Conservation (phyloP, 2,113 vertebrate genomes). For the Notarius lentiginosus region DNA sequence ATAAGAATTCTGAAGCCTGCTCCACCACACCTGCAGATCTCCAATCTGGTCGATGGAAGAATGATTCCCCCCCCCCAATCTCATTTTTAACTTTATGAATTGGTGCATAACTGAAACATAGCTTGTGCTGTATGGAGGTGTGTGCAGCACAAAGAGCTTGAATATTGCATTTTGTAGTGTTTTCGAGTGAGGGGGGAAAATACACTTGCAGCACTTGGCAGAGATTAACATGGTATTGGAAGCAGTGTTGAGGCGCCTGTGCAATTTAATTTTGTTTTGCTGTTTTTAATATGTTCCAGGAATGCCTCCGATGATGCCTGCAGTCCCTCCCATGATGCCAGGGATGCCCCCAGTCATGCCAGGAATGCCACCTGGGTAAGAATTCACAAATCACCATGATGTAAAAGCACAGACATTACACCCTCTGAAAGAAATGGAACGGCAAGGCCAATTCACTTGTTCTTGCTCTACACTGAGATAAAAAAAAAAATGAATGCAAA, state of each 20-base stretch:
- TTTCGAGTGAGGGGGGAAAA: neutral
- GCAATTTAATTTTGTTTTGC: neutral
- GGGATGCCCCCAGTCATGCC: slow-evolving; percentile 66
- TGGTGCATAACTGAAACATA: neutral
- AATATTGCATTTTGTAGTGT: neutral
- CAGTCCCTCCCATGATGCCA: slow-evolving; percentile 87
- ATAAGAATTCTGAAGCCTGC: too few species aligned
- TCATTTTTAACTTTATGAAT: too few species aligned
- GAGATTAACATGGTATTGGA: neutral
- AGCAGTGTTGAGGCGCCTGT: neutral
- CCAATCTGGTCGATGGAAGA: too few species aligned
- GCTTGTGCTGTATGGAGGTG: neutral
- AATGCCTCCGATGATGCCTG: slow-evolving; percentile 58
- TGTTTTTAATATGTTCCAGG: slow-evolving; percentile 1
- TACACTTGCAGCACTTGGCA: neutral
- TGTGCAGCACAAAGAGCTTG: neutral
- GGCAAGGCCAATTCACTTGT: neutral
- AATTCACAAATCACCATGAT: neutral
- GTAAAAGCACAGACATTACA: neutral
- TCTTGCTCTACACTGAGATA: neutral
- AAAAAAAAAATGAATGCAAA: neutral
- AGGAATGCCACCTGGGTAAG: slow-evolving; percentile 54
- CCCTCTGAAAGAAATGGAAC: neutral
- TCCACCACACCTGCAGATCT: too few species aligned
- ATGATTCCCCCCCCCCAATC: too few species aligned